These are phyloP conservation scores for Eublepharis macularius DNA, from an alignment of 2,113 vertebrate species.

Conservation along the genomic window DNA sequence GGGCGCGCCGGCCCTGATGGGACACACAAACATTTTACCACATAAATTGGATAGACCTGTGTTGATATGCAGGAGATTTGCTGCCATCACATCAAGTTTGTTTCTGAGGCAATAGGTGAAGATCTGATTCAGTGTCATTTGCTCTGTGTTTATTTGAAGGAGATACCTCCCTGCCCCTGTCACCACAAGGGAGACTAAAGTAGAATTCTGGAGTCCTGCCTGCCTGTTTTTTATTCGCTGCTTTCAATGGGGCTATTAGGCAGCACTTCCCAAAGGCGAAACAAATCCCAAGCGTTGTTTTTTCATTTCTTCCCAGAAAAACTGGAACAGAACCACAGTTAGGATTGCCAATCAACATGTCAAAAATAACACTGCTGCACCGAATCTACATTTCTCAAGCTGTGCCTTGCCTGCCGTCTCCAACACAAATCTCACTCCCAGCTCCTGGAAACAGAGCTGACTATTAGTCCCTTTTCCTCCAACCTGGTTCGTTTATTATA, in stretches of 20 bases:
- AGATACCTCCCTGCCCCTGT: not conserved
- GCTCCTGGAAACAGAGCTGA: not conserved
- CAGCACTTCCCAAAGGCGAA: not conserved
- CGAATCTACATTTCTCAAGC: not conserved
- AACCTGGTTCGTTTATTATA: not conserved
- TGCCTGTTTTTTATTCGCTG: not conserved
- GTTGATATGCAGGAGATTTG: too few relatives aligned
- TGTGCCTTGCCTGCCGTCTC: not conserved
- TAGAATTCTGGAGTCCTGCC: not conserved
- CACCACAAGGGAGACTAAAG: not conserved
- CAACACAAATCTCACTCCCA: not conserved
- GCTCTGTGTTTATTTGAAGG: not conserved
- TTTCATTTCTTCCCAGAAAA: not conserved
- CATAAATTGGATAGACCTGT: too few relatives aligned
- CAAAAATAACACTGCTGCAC: not conserved
- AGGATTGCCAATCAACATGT: not conserved
- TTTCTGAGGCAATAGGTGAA: too few relatives aligned
- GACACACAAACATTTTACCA: too few relatives aligned
- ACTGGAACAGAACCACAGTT: not conserved
- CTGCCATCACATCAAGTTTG: too few relatives aligned
- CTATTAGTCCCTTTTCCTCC: not conserved
- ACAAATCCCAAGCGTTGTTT: not conserved
- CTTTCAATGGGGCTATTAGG: not conserved
- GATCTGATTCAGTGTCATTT: too few relatives aligned
- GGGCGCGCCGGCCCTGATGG: too few relatives aligned